Evolutionary conservation across 2,797 vertebrate genomes (phyloP), one percentile per base, ranked within the genome.

Genomic region (Platyrinchus mystaceus): DNA sequence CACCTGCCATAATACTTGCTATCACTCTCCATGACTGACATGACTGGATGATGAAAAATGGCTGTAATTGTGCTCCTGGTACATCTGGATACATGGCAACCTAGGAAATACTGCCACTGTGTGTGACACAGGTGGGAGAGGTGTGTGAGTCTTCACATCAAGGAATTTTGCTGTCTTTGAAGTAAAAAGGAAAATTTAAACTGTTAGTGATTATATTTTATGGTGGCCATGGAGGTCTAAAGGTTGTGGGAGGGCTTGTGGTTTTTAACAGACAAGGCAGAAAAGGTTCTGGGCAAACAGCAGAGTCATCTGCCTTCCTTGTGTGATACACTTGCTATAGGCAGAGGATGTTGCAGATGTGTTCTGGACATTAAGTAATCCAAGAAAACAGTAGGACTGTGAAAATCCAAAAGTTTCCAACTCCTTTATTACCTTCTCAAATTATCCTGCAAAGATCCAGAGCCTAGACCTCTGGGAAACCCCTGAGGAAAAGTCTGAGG

Each of bases 1-100:
- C 78, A 64, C 23, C 60, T 74, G 26, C 23, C 21, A 1, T 39
- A 67, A 32, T 77, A 15, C 9, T 70, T 67, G 30, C 37, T 75
- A 10, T 75, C 10, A 10, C n/a, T 81, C 21, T 20, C n/a, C 11
- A 10, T 69, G 50, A 10, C 60, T 60, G 76, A 27, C 37, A 4
- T 32, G 20, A 59, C 37, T n/a, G 71, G 30, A 46, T 63, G 62
- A 34, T 78, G 53, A 43, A 55, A 87, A 79, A 52, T 55, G 6
- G n/a, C 55, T 22, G 5, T 50, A 53, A 17, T 5, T 73, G 15
- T 87, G 23, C 49, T 62, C 39, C 27, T 59, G 60, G 27, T 36
- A 28, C 53, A 27, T 36, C 66, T 30, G n/a, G 17, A 7, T 34
- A 13, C 0, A 0, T 10, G n/a, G n/a, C 34, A 78, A 6, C 20